Percentiles rank a stretch among this genome's conserved stretches.
Conservation (phyloP, 2,113 vertebrate species). For the Oreochromis spilurus region DNA sequence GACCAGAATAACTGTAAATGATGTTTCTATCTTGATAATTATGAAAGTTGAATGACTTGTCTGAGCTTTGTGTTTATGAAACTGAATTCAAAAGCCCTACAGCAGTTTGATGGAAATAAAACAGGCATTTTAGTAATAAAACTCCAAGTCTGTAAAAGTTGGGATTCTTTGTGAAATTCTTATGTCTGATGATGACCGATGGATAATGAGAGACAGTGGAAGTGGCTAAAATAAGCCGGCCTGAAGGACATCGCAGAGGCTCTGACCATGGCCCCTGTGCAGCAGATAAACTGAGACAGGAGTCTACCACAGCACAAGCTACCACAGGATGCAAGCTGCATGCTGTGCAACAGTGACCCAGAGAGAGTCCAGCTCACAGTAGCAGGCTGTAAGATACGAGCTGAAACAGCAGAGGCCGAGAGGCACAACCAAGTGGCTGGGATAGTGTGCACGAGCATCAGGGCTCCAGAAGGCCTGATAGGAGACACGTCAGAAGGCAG, state of each 20-base stretch:
- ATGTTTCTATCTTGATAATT: fast-evolving
- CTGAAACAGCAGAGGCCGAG: background rate
- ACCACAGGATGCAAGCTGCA: background rate
- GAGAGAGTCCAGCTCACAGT: background rate
- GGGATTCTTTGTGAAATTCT: background rate
- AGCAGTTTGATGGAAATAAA: fast-evolving
- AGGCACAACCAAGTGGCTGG: background rate
- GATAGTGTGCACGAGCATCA: background rate
- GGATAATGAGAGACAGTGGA: background rate
- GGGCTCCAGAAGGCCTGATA: background rate
- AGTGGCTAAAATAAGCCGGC: background rate
- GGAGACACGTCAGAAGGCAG: background rate
- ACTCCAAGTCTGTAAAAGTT: background rate
- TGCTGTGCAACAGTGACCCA: background rate
- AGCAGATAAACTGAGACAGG: background rate
- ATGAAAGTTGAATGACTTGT: background rate
- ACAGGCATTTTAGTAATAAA: background rate
- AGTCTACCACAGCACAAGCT: background rate
- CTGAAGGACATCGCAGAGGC: background rate
- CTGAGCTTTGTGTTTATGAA: background rate
- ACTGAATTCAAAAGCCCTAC: fast-evolving
- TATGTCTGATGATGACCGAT: background rate
- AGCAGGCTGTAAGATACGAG: background rate
- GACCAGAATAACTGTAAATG: background rate
- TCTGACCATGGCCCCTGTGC: fast-evolving